phyloP scores from a whole-genome alignment of 1,140 invertebrate genomes.

The Tetramorium parvispinum region DNA sequence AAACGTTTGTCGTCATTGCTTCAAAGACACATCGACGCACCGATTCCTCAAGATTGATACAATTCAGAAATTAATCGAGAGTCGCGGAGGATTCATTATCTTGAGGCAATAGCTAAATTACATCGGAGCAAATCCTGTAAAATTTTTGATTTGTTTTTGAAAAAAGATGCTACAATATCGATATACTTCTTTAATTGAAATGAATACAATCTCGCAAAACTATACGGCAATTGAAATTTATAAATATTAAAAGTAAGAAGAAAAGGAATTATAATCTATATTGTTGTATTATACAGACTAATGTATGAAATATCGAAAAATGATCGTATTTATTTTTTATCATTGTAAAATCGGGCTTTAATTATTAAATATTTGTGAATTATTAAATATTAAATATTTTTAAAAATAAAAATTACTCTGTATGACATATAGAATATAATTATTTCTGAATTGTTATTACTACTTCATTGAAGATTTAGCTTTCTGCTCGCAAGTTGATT shows the following conservation, averaged over 20 bases:
- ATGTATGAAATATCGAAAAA: neutral
- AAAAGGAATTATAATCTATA: neutral
- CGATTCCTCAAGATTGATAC: neutral
- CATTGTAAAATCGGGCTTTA: neutral
- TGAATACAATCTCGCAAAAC: too few relatives aligned
- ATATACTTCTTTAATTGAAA: neutral
- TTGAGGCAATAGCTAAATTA: neutral
- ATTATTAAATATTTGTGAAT: too few relatives aligned
- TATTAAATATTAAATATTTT: neutral
- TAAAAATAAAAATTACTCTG: neutral
- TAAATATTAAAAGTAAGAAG: neutral
- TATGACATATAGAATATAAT: neutral
- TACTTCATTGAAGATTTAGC: neutral
- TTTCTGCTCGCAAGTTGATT: neutral
- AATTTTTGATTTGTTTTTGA: neutral
- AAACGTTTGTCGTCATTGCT: neutral
- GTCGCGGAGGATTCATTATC: neutral
- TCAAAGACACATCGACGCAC: neutral
- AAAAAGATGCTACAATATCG: neutral
- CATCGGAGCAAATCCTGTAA: neutral
- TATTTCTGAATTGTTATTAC: neutral
- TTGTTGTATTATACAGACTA: neutral
- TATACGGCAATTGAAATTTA: neutral
- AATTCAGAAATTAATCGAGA: constrained; percentile 17
- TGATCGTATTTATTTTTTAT: neutral